Base-by-base conservation (phyloP, 1,140 invertebrate genomes). In the Cherax quadricarinatus region DNA sequence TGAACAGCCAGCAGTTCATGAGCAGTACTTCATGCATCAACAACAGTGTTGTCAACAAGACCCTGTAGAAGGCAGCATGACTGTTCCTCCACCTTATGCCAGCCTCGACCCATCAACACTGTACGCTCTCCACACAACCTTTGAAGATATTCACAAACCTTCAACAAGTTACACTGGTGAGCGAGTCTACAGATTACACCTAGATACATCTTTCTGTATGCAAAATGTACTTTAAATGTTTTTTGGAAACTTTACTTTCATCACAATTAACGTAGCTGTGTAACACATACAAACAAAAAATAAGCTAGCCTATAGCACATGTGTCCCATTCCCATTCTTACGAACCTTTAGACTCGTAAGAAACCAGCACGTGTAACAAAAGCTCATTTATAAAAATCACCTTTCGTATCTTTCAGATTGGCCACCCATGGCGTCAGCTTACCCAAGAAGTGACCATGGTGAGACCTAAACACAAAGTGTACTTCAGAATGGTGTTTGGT, bases 41-140 rank as follows among this genome's bases (percentile, higher is more conserved):
- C 82, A 87, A 73, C 73, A 53, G 7, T 30, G 30, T 10, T 62
- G 79, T n/a, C 86, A 80, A 24, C 53, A 73, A 48, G 57, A n/a
- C 9, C 9, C 70, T 57, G 24, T 41, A 41, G 86, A 62, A 21
- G 41, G 24, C 30, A 16, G n/a, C 51, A 80, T 49, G n/a, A 73
- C 51, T 60, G 49, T 88, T 12, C 57, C 86, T 30, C 86, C 86
- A 62, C 79, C 86, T 78, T 88, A 88, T n/a, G 86, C 86, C 86
- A 88, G 86, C 86, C 86, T 88, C 21, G 86, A 88, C 70, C 86
- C 86, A 5, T 88, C 86, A 18, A 88, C 75, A 30, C 78, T 88
- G 21, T 88, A 88, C n/a, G 57, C 86, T 1, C 73, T 78, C 7
- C 86, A 88, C 57, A 24, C 86, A 5, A 81, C 86, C n/a, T 88